phyloP scores from a whole-genome alignment of 1,140 invertebrate genomes.

The Magallana gigas region DNA sequence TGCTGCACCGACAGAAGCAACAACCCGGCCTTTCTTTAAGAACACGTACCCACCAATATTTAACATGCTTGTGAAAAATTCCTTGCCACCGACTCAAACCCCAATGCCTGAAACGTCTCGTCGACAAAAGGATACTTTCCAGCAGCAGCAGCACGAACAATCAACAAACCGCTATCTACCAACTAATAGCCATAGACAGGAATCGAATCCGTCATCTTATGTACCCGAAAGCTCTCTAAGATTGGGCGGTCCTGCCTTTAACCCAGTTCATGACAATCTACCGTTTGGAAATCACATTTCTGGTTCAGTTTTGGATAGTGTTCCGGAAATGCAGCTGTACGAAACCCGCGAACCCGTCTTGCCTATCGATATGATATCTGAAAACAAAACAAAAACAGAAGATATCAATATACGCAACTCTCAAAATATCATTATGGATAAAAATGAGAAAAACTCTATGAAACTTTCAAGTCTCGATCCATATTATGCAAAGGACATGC shows the following conservation, averaged over 20 bases:
- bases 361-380: background rate
- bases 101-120: background rate
- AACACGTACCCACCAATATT: constrained; percentile 30
- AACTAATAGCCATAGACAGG: background rate
- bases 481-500: constrained; percentile 13
- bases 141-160: background rate
- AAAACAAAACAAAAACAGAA: constrained; percentile 3
- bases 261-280: background rate
- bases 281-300: background rate
- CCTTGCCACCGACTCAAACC: background rate
- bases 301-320: background rate
- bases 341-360: background rate
- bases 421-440: constrained; percentile 7
- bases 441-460: background rate
- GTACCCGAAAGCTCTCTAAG: background rate
- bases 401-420: background rate
- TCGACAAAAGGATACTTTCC: no score
- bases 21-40: background rate
- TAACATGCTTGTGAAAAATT: constrained; percentile 12
- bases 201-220: background rate
- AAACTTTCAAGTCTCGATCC: background rate
- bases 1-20: background rate
- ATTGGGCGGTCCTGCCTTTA: background rate
- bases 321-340: background rate
- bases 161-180: background rate